Conservation (phyloP, 2,797 vertebrate species). For the Malurus leucopterus region DNA sequence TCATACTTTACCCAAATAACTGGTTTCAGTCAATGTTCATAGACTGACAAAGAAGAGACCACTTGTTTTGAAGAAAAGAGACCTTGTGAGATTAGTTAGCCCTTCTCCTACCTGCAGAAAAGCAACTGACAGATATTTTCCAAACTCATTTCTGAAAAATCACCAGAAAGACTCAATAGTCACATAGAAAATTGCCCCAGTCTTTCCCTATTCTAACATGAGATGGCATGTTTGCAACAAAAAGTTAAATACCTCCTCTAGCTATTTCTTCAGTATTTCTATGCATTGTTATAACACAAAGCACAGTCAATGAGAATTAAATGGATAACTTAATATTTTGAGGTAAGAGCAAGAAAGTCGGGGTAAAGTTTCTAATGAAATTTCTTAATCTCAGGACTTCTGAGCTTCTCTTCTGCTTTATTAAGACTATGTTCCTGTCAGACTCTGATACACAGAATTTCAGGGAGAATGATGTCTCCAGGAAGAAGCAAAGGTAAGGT, state of each 20-base stretch:
- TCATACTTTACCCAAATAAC: background rate
- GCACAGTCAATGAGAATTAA: background rate
- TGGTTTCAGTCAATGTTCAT: background rate
- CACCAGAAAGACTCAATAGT: background rate
- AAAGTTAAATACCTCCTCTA: background rate
- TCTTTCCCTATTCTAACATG: background rate
- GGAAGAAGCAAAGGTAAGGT: background rate
- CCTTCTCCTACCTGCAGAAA: background rate
- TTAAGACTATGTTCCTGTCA: background rate
- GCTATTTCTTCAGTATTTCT: background rate
- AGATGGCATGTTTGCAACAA: background rate
- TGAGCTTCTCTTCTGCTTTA: background rate
- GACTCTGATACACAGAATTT: background rate
- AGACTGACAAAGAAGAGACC: background rate
- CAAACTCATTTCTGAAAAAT: background rate
- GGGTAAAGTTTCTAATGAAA: background rate
- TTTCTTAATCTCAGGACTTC: background rate
- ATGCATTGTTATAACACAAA: background rate
- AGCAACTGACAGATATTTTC: background rate
- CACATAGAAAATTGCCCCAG: background rate
- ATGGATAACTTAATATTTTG: background rate
- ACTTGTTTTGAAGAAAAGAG: background rate
- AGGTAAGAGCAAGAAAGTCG: background rate
- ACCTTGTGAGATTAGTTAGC: background rate
- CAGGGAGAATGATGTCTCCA: background rate